Conservation (phyloP, 1,140 invertebrate genomes). For the Hestina assimilis region DNA sequence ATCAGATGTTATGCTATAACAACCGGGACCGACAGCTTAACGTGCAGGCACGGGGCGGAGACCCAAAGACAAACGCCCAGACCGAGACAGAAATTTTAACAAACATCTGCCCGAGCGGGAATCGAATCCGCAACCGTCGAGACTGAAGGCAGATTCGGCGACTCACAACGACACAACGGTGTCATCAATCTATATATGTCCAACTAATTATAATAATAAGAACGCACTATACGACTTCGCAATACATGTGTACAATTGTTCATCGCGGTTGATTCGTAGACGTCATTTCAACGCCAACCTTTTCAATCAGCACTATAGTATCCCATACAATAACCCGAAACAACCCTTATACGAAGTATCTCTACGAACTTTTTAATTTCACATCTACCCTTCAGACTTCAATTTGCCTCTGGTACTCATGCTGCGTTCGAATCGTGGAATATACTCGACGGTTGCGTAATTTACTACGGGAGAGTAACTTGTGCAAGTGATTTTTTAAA, state of each 20-base stretch:
- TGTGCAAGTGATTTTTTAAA: not conserved
- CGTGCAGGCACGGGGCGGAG: too few species aligned
- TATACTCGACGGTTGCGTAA: not conserved
- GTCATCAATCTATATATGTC: too few species aligned
- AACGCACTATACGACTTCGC: not conserved
- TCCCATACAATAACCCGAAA: not conserved
- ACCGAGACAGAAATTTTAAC: too few species aligned
- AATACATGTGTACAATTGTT: not conserved
- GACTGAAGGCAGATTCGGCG: too few species aligned
- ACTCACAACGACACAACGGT: too few species aligned
- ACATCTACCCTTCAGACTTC: conserved; percentile 10
- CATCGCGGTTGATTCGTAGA: not conserved
- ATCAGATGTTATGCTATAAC: too few species aligned
- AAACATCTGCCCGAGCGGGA: too few species aligned
- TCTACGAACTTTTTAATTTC: conserved; percentile 20
- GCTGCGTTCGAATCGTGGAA: not conserved
- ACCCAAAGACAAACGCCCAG: too few species aligned
- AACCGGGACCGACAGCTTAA: too few species aligned
- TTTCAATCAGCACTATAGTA: conserved; percentile 1
- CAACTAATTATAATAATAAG: too few species aligned
- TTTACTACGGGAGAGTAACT: not conserved
- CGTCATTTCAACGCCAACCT: not conserved
- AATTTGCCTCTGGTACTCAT: conserved; percentile 8
- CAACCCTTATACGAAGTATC: not conserved
- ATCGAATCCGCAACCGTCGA: too few species aligned